Conservation (phyloP, 2,113 vertebrate genomes). For the Saimiri boliviensis region DNA sequence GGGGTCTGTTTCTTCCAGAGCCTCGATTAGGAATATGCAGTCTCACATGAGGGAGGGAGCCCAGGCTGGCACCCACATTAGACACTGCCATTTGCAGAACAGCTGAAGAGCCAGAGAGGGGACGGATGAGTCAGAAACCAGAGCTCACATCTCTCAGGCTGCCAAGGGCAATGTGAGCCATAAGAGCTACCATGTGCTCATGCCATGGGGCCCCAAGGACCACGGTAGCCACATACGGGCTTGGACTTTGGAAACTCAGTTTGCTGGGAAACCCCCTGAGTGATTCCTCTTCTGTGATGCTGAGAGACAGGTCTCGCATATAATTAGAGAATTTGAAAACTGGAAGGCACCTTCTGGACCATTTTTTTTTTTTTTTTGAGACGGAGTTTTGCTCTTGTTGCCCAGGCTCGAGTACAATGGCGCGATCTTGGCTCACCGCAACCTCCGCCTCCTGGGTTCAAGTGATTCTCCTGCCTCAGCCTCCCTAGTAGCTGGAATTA, state of each 20-base stretch:
- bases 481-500: too few species aligned
- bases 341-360: not conserved
- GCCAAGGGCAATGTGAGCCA: not conserved
- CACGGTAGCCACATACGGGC: not conserved
- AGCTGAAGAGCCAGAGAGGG: not conserved
- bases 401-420: too few species aligned
- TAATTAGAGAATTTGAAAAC: not conserved
- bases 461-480: too few species aligned
- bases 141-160: not conserved
- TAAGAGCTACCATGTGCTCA: not conserved
- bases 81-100: not conserved
- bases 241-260: not conserved
- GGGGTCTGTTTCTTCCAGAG: constrained; percentile 73
- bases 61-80: constrained; percentile 14
- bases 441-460: too few species aligned
- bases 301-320: not conserved
- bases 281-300: not conserved
- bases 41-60: constrained; percentile 67
- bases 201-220: not conserved
- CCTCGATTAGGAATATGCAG: constrained; percentile 75
- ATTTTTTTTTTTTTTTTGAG: not conserved
- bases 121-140: not conserved
- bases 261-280: not conserved
- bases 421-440: too few species aligned
- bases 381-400: too few species aligned